phyloP scores from a whole-genome alignment of 2,113 vertebrate genomes.

The Tachysurus fulvidraco region DNA sequence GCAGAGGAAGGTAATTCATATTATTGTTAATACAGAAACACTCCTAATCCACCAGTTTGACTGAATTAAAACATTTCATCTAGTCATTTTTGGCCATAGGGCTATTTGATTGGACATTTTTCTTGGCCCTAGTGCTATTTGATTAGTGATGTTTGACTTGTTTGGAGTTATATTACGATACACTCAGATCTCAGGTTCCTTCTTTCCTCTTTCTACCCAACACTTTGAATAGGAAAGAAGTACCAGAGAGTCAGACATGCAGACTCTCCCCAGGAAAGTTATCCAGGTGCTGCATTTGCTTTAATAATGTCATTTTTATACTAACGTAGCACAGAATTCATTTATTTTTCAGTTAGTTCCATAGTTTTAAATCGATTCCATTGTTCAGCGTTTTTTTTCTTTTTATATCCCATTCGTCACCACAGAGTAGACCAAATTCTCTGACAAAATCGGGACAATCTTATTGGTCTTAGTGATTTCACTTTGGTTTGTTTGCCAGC shows the following conservation, averaged over 20 bases:
- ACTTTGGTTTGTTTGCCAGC: background rate
- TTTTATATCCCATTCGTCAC: background rate
- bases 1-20: constrained; percentile 67
- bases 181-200: background rate
- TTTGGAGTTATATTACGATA: background rate
- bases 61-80: background rate
- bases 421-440: background rate
- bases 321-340: background rate
- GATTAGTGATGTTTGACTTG: constrained; percentile 2
- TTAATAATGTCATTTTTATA: background rate
- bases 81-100: background rate
- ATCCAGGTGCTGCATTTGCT: constrained; percentile 27
- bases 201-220: constrained; percentile 4
- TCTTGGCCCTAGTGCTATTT: background rate
- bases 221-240: constrained; percentile 65
- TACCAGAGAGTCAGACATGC: constrained; percentile 71
- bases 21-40: background rate
- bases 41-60: background rate
- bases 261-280: constrained; percentile 73
- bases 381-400: background rate
- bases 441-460: background rate
- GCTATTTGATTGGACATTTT: background rate
- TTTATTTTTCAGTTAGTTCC: background rate
- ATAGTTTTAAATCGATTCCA: background rate
- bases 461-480: background rate